Evolutionary conservation across 2,113 vertebrate species (phyloP).

Genomic region (Oncorhynchus masou): DNA sequence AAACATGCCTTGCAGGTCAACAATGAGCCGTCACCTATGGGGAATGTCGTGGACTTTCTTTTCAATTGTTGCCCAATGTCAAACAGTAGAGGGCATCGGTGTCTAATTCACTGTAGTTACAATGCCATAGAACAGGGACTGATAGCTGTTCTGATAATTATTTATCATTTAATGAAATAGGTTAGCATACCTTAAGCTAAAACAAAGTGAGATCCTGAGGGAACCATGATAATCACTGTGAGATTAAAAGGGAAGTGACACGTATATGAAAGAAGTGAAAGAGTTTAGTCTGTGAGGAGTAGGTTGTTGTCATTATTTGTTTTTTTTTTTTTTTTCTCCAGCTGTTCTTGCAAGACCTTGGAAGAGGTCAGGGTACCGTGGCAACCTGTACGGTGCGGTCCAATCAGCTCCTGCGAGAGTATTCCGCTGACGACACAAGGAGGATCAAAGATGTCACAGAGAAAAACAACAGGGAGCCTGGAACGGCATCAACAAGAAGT

Average conservation of each 20-base stretch:
- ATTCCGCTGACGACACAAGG: constrained; percentile 87
- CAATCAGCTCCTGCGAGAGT: constrained; percentile 85
- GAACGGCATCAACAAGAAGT: constrained; percentile 89
- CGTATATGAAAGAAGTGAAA: too few species aligned
- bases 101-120: constrained; percentile 35
- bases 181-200: neutral
- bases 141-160: neutral
- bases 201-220: neutral
- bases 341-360: constrained; percentile 86
- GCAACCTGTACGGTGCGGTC: constrained; percentile 85
- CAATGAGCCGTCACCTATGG: too few species aligned
- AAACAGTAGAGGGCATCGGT: constrained; percentile 70
- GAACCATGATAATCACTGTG: neutral
- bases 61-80: neutral
- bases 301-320: constrained; percentile 17
- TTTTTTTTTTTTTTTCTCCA: constrained; percentile 39
- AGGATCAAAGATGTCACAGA: constrained; percentile 80
- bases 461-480: constrained; percentile 68
- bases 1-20: too few species aligned
- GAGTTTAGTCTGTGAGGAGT: neutral
- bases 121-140: neutral
- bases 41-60: neutral
- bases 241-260: neutral
- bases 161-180: neutral
- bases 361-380: constrained; percentile 74